Conservation (phyloP, 2,113 vertebrate species). For the Eudyptes chrysolophus region DNA sequence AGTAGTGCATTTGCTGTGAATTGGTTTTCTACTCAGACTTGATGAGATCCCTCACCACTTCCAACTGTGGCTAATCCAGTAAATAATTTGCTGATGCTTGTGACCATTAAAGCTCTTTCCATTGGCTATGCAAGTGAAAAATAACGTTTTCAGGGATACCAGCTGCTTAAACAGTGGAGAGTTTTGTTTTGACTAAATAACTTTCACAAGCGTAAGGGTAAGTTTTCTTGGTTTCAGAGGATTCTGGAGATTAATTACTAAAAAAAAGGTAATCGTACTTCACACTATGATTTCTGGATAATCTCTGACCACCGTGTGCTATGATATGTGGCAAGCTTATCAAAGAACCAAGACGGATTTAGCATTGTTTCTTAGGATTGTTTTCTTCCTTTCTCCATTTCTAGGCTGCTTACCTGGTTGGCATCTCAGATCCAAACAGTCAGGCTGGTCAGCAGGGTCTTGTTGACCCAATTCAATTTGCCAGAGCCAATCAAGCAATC, state of each 20-base stretch:
- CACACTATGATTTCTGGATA: neutral
- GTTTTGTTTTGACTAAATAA: neutral
- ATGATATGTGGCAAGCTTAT: neutral
- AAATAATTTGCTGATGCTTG: neutral
- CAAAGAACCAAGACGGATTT: neutral
- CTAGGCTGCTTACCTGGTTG: slow-evolving; percentile 95
- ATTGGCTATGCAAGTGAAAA: neutral
- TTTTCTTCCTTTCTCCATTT: neutral
- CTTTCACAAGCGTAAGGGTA: neutral
- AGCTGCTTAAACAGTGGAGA: neutral
- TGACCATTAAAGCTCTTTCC: neutral
- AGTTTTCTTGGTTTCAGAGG: neutral
- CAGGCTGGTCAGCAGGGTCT: slow-evolving; percentile 96
- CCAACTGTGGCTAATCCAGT: neutral
- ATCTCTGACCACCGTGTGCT: neutral
- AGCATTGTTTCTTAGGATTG: neutral
- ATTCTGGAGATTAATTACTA: neutral
- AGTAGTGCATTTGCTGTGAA: neutral
- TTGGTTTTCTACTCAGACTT: neutral
- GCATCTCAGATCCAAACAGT: slow-evolving; percentile 97
- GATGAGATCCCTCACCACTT: neutral
- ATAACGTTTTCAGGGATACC: neutral
- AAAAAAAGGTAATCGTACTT: neutral
- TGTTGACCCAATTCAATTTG: slow-evolving; percentile 97
- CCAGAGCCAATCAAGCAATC: slow-evolving; percentile 95